Evolutionary conservation across 1,140 invertebrate species (phyloP).

Genomic region (Diachasmimorpha longicaudata): DNA sequence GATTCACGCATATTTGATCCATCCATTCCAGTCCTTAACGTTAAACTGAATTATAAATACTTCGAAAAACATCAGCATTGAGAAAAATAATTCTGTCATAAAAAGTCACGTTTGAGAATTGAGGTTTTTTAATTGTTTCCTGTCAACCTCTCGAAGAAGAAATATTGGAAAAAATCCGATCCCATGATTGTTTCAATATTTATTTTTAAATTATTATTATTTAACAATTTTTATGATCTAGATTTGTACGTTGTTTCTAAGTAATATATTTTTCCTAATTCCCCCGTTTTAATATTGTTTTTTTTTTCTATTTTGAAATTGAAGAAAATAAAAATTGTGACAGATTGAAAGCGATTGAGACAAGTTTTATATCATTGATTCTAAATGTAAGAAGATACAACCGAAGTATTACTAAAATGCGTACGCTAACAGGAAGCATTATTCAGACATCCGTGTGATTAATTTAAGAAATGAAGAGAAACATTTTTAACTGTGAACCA

Average conservation of each 20-base stretch:
- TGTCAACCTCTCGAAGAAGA: not conserved
- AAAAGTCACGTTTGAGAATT: not conserved
- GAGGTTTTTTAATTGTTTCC: not conserved
- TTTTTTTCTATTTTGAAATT: not conserved
- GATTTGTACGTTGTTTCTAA: not conserved
- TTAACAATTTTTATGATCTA: not conserved
- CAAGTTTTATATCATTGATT: not conserved
- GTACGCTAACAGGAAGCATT: not conserved
- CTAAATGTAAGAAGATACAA: not conserved
- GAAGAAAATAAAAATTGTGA: not conserved
- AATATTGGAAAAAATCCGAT: not conserved
- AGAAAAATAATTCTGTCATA: not conserved
- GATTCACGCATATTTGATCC: not conserved
- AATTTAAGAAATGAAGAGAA: not conserved
- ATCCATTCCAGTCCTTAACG: not conserved
- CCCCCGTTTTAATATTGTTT: not conserved
- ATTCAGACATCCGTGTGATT: not conserved
- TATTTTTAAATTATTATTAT: not conserved
- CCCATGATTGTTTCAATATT: not conserved
- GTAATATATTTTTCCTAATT: not conserved
- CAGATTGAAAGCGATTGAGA: not conserved
- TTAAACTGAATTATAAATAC: not conserved
- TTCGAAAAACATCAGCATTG: not conserved
- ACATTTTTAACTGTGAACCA: not conserved
- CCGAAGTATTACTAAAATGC: not conserved